Base-by-base conservation (phyloP, 2,113 vertebrate species). In the Hymenochirus boettgeri region DNA sequence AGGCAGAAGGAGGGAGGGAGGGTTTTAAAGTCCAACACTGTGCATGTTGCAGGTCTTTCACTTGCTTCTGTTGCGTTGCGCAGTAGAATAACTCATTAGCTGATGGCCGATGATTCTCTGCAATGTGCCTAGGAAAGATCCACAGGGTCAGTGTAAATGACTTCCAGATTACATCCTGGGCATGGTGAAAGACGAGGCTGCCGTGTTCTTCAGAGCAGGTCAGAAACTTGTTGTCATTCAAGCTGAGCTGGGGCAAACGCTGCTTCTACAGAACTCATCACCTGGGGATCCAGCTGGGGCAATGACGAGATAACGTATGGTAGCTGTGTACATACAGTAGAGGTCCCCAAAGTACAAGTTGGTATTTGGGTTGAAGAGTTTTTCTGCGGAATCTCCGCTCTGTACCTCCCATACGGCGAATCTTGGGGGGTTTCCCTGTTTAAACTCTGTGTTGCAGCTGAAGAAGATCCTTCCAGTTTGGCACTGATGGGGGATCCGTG, bases 31-130 rank as follows among this genome's bases (percentile, higher is more conserved):
- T 74, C 96, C 96, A 80, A 97, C 96, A 70, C 96, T 99, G 82
- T n/a, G n/a, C n/a, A 99, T 99, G 75, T 99, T 99, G 89, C 96
- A 99, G 81, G 87, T 96, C 91, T 99, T 99, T 88, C 96, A 99
- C 91, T 96, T 99, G 77, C 96, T 85, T 99, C 99, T 90, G 99
- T 99, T 77, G 96, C 96, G 0, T 99, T 93, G 52, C n/a, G 96
- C 85, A 15, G 96, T 99, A 77, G 96, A 99, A 76, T 92, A 77
- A 76, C 96, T 99, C 93, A 95, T 98, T 71, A 97, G 87, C 83
- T 99, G 96, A 81, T 99, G 96, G 71, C 96, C 96, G 2, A 92
- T 97, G 84, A 99, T 99, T 86, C 98, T 93, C 0, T 90, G 93
- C 73, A 96, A 92, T 35, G 86, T 91, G 79, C 96, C 96, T 15